Conservation (phyloP, 1,140 invertebrate genomes). For the Anoplophora glabripennis region DNA sequence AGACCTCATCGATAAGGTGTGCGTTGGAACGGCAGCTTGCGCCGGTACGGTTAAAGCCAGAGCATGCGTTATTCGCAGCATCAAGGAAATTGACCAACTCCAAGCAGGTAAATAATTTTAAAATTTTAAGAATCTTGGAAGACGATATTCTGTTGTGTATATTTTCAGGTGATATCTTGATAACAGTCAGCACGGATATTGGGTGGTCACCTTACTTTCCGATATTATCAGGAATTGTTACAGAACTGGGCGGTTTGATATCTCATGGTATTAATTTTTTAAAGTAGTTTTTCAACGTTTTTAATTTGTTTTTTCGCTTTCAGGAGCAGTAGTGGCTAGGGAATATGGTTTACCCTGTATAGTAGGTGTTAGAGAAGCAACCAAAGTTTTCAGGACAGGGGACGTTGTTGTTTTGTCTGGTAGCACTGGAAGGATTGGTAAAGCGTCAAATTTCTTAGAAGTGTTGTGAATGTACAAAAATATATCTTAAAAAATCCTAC, state of each 20-base stretch:
- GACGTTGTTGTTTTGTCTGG: slow-evolving; percentile 52
- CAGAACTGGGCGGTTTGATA: slow-evolving; percentile 80
- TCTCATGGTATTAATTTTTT: slow-evolving; percentile 66
- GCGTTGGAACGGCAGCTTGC: slow-evolving; percentile 69
- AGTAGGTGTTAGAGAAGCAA: slow-evolving; percentile 69
- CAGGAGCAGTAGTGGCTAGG: slow-evolving; percentile 82
- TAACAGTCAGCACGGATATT: slow-evolving; percentile 78
- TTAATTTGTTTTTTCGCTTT: slow-evolving; percentile 32
- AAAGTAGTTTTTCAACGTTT: slow-evolving; percentile 29
- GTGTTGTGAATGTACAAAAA: no score
- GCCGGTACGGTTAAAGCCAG: slow-evolving; percentile 62
- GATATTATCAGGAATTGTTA: slow-evolving; percentile 73
- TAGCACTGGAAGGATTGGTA: slow-evolving; percentile 31
- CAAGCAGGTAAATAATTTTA: slow-evolving; percentile 46
- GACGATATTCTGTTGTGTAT: slow-evolving; percentile 12
- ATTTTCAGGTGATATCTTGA: slow-evolving; percentile 67
- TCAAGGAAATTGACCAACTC: slow-evolving; percentile 47
- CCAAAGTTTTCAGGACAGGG: slow-evolving; percentile 67
- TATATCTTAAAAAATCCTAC: slow-evolving; percentile 22
- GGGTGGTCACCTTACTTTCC: slow-evolving; percentile 88
- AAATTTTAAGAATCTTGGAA: neutral
- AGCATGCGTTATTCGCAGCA: slow-evolving; percentile 65
- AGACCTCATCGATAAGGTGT: slow-evolving; percentile 25
- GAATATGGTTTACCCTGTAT: slow-evolving; percentile 84
- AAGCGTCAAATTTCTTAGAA: slow-evolving; percentile 13